Evolutionary conservation across 1,140 invertebrate genomes (phyloP).

Genomic region (Charaxes varanes): DNA sequence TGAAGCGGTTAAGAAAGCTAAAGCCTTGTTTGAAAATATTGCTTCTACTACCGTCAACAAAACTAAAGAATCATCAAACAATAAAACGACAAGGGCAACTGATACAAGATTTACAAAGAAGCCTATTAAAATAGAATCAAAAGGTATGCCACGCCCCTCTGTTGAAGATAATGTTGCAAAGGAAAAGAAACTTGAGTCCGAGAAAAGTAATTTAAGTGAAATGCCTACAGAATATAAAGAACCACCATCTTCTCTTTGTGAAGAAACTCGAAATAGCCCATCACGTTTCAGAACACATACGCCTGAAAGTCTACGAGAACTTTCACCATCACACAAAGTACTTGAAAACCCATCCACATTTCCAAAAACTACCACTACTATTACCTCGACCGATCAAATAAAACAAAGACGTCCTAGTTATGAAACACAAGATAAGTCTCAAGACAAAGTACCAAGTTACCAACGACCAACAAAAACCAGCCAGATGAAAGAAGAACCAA

Average conservation of each 20-base stretch:
- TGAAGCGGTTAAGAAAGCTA: constrained; percentile 78
- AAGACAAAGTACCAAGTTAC: constrained; percentile 48
- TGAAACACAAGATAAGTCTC: constrained; percentile 34
- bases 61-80: constrained; percentile 29
- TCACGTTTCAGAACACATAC: constrained; percentile 28
- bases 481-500: constrained; percentile 50
- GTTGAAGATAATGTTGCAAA: constrained; percentile 26
- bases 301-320: constrained; percentile 31
- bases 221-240: constrained; percentile 12
- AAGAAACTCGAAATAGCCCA: constrained; percentile 28
- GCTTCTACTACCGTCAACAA: constrained; percentile 58
- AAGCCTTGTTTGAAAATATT: constrained; percentile 79
- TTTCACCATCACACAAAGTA: constrained; percentile 34
- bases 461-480: constrained; percentile 55
- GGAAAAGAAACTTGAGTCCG: constrained; percentile 21
- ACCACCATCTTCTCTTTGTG: constrained; percentile 12
- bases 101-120: constrained; percentile 60
- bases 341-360: constrained; percentile 27
- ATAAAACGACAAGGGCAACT: constrained; percentile 34
- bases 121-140: constrained; percentile 41
- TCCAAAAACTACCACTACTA: constrained; percentile 27
- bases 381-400: constrained; percentile 23
- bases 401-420: constrained; percentile 18
- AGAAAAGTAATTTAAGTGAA: constrained; percentile 18
- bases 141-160: constrained; percentile 29